Base-by-base conservation (phyloP, 2,888 invertebrate genomes). In the Chloroclysta siterata region DNA sequence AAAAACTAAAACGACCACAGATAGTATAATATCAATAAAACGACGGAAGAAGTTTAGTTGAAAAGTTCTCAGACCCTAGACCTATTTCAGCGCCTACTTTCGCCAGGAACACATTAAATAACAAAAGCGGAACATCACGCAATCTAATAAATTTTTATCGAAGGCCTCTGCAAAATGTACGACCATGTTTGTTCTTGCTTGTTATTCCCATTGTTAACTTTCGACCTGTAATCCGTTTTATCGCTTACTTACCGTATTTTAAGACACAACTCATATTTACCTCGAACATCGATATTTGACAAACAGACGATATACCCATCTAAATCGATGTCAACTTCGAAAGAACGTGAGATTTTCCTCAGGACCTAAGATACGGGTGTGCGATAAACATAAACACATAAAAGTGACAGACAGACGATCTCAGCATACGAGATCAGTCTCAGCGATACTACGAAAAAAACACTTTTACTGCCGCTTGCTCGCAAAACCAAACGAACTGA, bases 351-450 rank as follows among this genome's bases (percentile, higher is more conserved):
- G 46, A 46, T 17, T 44, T 44, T 46, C 4, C 46, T 17, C 11
- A 11, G 1, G 46, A 17, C 17, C 15, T 7, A 17, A 46, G 46
- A 46, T 46, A 46, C 4, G 46, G 46, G 46, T 46, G 46, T 10
- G 64, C 62, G 66, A 69, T 72, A 72, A 72, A 70, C 66, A 72
- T 68, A 70, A 68, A 69, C 69, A 69, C 69, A 72, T 72, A 72
- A 72, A 70, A 61, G 29, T 63, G 66, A 70, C 65, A 64, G 63
- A 64, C 70, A 65, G 64, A 69, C 66, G 54, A 64, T 60, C 52
- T 51, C 52, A 53, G 65, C 58, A 67, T 70, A 67, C 62, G 60
- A 57, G 63, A 70, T 69, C 66, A 65, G 68, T 41, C 29, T 53
- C 53, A 44, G 53, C 42, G 67, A 68, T 72, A 63, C 68, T 66